Evolutionary conservation across 2,888 invertebrate species (phyloP), one percentile per base, ranked within the genome.

Genomic region (Drosophila glabriapex): DNA sequence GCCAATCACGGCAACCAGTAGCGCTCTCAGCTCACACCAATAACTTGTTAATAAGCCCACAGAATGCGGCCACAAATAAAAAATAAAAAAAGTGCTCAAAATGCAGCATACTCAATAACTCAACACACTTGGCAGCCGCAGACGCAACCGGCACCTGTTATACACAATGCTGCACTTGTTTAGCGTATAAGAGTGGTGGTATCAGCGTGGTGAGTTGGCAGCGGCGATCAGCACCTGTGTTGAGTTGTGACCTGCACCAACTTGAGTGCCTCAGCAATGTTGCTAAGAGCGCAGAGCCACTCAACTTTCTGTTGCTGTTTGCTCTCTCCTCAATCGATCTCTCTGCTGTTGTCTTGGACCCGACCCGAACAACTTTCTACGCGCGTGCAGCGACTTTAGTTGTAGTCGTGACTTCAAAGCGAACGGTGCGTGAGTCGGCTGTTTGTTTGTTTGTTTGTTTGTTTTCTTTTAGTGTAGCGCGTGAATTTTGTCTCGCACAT

Each of bases 201-300:
- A 29, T 28, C 28, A 58, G 52, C 33, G 79, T 73, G 80, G 76
- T 78, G 85, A 73, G 65, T 77, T 71, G 19, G 22, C 43, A 35
- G 54, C 35, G 43, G 29, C 31, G 66, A 76, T 73, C 66, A 68
- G 12, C 63, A 55, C 19, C 50, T 70, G 73, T 80, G 87, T 81
- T 87, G 83, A 80, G 77, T 90, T 82, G 16, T 84, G 84, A 91
- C 88, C 90, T 91, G 85, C 85, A 82, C 66, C 76, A 90, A 85
- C 80, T 70, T 78, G 71, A 59, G 55, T 37, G 39, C 43, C n/a
- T 46, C 25, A 46, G 46, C 46, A 25, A 9, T 16, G 2, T 25
- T 25, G 9, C 46, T 29, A n/a, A 39, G 56, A 56, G 56, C 29
- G n/a, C 56, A 29, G 4, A 29, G 9, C 54, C 22, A 31, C 64